Conservation (phyloP, 1,140 invertebrate species). For the Metopolophium dirhodum region DNA sequence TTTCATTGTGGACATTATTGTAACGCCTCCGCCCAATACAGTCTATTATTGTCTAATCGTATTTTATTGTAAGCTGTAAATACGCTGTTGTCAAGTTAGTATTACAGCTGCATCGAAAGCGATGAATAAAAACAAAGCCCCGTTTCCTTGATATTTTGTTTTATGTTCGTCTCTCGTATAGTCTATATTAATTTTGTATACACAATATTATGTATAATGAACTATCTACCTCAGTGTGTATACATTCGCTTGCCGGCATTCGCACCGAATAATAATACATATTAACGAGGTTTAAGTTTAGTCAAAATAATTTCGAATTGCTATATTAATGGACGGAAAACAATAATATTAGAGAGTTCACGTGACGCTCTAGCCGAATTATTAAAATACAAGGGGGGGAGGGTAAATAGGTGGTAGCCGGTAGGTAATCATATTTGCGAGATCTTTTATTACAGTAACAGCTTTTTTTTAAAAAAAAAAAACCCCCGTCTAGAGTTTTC, state of each 20-base stretch:
- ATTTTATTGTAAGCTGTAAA: not conserved
- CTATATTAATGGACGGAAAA: not conserved
- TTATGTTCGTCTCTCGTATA: not conserved
- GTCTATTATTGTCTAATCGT: not conserved
- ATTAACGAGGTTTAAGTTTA: conserved; percentile 6
- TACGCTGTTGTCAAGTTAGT: not conserved
- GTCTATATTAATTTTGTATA: not conserved
- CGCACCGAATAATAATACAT: not conserved
- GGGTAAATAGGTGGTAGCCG: not conserved
- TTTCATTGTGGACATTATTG: not conserved
- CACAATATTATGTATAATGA: no score
- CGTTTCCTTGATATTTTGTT: not conserved
- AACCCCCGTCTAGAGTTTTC: not conserved
- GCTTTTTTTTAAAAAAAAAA: not conserved
- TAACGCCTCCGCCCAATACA: not conserved
- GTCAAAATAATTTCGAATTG: not conserved
- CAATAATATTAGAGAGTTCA: not conserved
- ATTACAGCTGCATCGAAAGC: not conserved
- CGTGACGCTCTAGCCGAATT: not conserved
- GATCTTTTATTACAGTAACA: conserved; percentile 2
- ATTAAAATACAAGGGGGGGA: not conserved
- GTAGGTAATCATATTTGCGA: not conserved
- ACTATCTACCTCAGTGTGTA: not conserved
- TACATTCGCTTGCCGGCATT: not conserved
- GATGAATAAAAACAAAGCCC: not conserved